Conservation (phyloP, 2,797 vertebrate genomes). For the Tamandua tetradactyla region DNA sequence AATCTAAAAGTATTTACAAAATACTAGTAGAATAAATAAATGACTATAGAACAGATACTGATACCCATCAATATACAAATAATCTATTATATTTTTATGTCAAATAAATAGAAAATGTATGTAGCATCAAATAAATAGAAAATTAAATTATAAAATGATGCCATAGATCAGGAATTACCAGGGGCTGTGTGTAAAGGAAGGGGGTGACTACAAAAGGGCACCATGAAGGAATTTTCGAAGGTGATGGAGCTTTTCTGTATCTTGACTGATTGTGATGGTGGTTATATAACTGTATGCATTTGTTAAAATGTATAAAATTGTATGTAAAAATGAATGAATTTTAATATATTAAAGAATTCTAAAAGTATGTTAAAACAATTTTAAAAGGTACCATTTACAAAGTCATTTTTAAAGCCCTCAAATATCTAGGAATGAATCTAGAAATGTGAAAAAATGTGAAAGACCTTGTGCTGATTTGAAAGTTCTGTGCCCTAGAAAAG, state of each 20-base stretch:
- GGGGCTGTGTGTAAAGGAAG: neutral
- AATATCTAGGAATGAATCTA: no score
- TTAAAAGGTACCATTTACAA: neutral
- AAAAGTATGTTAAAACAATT: neutral
- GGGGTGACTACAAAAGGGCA: neutral
- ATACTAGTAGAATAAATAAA: neutral
- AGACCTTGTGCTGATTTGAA: neutral
- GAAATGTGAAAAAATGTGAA: no score
- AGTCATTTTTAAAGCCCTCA: neutral
- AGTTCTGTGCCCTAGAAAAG: no score
- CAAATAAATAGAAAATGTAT: no score
- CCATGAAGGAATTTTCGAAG: neutral
- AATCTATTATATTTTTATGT: neutral
- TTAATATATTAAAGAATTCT: neutral
- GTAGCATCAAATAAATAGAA: neutral
- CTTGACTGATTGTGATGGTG: neutral
- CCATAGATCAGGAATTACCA: neutral
- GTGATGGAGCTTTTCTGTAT: neutral
- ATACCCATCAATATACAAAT: neutral
- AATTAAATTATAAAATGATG: neutral
- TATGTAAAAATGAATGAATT: neutral
- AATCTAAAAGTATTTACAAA: neutral
- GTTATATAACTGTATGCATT: no score
- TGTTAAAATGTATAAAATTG: neutral
- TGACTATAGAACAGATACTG: neutral